Percentiles rank a stretch among this genome's conserved stretches.
Evolutionary conservation across 2,113 vertebrate genomes (phyloP).

Genomic region (Cryptoleucopteryx plumbea): DNA sequence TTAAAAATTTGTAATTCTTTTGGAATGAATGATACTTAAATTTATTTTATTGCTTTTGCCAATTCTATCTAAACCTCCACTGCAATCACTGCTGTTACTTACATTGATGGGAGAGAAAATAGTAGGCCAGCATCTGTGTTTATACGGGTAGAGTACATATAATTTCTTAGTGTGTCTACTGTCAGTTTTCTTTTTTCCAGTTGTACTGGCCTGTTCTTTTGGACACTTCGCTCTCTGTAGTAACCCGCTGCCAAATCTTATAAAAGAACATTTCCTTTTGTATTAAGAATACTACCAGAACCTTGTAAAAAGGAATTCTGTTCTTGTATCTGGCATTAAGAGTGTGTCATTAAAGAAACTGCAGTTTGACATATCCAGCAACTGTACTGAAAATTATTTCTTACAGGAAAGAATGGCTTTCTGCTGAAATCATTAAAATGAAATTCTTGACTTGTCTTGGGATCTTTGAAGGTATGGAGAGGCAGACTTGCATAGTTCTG

Average conservation of each 20-base stretch:
- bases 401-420: conserved; percentile 51
- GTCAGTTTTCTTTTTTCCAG: not conserved
- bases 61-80: not conserved
- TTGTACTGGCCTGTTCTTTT: not conserved
- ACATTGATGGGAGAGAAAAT: not conserved
- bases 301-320: not conserved
- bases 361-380: conserved; percentile 24
- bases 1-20: not conserved
- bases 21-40: not conserved
- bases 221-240: not conserved
- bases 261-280: conserved; percentile 10
- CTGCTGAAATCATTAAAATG: conserved; percentile 45
- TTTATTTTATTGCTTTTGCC: not conserved
- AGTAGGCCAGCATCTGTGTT: not conserved
- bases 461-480: conserved; percentile 26
- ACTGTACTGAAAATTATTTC: not conserved
- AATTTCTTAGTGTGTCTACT: not conserved
- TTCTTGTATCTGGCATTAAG: not conserved
- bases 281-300: not conserved
- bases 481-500: not conserved
- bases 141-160: not conserved
- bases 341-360: not conserved
- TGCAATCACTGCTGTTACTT: not conserved
- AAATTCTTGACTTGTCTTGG: conserved; percentile 37
- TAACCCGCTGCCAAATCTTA: not conserved